phyloP scores from a whole-genome alignment of 2,797 vertebrate genomes.

The Erethizon dorsatum region DNA sequence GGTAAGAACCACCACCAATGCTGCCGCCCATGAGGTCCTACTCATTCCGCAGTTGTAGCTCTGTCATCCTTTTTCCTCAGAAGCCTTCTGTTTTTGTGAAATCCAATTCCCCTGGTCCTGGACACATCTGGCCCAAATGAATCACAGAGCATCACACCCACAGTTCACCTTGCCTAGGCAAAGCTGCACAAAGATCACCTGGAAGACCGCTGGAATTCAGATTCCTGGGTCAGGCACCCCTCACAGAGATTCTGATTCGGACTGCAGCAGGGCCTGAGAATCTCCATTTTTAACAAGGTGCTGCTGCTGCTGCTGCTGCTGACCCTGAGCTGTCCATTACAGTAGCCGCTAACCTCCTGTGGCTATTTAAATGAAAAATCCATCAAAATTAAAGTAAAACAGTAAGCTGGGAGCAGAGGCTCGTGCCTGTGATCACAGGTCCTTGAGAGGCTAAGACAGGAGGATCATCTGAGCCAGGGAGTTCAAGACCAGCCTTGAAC shows the following conservation, averaged over 20 bases:
- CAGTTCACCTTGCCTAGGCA: background rate
- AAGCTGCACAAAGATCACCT: background rate
- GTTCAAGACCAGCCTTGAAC: background rate
- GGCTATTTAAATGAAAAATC: background rate
- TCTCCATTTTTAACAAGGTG: background rate
- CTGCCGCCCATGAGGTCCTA: accelerated
- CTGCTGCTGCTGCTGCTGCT: too few species aligned
- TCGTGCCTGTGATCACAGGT: background rate
- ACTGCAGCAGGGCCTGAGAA: background rate
- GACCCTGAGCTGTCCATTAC: background rate
- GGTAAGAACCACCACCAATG: accelerated
- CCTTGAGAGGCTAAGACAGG: background rate
- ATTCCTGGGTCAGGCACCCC: background rate
- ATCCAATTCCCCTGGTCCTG: background rate
- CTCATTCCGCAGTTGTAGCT: background rate
- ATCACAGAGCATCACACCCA: background rate
- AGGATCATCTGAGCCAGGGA: background rate
- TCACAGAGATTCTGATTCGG: background rate
- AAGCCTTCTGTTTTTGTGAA: background rate
- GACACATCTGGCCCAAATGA: background rate
- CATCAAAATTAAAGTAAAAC: background rate
- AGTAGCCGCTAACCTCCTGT: background rate
- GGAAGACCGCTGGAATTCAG: background rate
- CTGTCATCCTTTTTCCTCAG: background rate
- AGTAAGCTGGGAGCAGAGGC: background rate